Evolutionary conservation across 2,797 vertebrate species (phyloP).

Genomic region (Sphaeramia orbicularis): DNA sequence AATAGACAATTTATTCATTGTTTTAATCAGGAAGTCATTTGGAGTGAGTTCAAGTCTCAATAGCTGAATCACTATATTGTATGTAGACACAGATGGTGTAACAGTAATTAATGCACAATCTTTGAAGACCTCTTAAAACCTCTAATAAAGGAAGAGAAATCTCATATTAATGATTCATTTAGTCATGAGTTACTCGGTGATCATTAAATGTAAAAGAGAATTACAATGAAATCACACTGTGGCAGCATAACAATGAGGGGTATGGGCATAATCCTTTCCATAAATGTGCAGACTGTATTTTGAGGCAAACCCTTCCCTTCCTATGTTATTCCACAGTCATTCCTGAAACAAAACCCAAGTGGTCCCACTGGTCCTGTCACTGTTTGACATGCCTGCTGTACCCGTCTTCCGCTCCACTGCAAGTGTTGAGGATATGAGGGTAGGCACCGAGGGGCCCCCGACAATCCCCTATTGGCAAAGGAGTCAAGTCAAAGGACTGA

Average conservation of each 20-base stretch:
- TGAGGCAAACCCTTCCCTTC: slow-evolving; percentile 32
- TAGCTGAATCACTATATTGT: slow-evolving; percentile 70
- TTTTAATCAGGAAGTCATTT: slow-evolving; percentile 46
- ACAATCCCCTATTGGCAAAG: slow-evolving; percentile 58
- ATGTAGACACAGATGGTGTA: slow-evolving; percentile 65
- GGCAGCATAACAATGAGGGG: slow-evolving; percentile 12
- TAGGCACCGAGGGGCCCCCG: slow-evolving; percentile 59
- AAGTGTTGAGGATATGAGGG: slow-evolving; percentile 79
- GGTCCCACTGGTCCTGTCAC: slow-evolving; percentile 74
- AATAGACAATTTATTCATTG: slow-evolving; percentile 30
- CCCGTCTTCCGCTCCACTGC: slow-evolving; percentile 78
- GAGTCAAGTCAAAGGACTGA: slow-evolving; percentile 76
- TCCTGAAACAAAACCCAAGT: slow-evolving; percentile 69
- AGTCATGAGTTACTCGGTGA: slow-evolving; percentile 29
- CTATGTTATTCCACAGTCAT: slow-evolving; percentile 64
- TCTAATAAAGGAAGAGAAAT: slow-evolving; percentile 34
- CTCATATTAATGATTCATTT: slow-evolving; percentile 47
- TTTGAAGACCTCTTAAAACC: slow-evolving; percentile 45
- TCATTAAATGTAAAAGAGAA: slow-evolving; percentile 39
- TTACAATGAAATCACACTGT: slow-evolving; percentile 39
- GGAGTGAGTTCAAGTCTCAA: slow-evolving; percentile 40
- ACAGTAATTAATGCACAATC: slow-evolving; percentile 68
- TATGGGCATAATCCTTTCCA: slow-evolving; percentile 58
- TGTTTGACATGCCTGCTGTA: slow-evolving; percentile 79
- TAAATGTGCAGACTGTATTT: slow-evolving; percentile 50